Evolutionary conservation across 2,797 vertebrate species (phyloP), one percentile per base, ranked within the genome.

Genomic region (Tangara arthus): DNA sequence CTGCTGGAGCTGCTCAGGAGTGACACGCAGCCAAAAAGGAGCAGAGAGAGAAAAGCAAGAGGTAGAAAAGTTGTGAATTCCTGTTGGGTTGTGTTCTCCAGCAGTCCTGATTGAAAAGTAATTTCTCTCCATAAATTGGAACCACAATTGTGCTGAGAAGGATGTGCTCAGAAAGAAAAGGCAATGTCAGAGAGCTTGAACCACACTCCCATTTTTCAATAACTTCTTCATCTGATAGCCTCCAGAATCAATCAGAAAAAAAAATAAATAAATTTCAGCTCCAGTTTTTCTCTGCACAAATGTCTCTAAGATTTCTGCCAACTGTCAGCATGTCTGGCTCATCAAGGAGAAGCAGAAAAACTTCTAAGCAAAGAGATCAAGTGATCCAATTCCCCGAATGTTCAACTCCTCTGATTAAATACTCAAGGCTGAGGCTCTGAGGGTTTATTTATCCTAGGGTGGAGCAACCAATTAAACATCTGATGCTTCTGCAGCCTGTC

Each of bases 331-430:
- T 1, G n/a, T 63, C 68, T 82, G 49, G 32, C 44, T 85, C 5
- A 0, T 77, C 72, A 73, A 77, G 52, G 50, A 77, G 53, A 89
- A 77, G 53, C 41, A 78, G 85, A 32, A 71, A 94, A 86, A 65
- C 65, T 78, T 92, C 57, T 72, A 60, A 95, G 79, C 39, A 73
- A 88, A 86, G 61, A 92, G 77, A 95, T 69, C 34, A 78, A 92
- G 80, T 12, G 4, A 71, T 76, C 65, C 69, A 86, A 47, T 39
- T 70, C 82, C 80, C 46, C n/a, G 50, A 81, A 86, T 68, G 77
- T 60, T 75, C 85, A 81, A 68, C n/a, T 95, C 55, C 44, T 76
- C 72, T 87, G 89, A 93, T 93, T 69, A 82, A 91, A 59, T 22
- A 37, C 49, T 64, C 5, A 2, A 82, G 50, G 65, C 41, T 86